phyloP scores from a whole-genome alignment of 2,797 vertebrate genomes.

The Pipistrellus pipistrellus region DNA sequence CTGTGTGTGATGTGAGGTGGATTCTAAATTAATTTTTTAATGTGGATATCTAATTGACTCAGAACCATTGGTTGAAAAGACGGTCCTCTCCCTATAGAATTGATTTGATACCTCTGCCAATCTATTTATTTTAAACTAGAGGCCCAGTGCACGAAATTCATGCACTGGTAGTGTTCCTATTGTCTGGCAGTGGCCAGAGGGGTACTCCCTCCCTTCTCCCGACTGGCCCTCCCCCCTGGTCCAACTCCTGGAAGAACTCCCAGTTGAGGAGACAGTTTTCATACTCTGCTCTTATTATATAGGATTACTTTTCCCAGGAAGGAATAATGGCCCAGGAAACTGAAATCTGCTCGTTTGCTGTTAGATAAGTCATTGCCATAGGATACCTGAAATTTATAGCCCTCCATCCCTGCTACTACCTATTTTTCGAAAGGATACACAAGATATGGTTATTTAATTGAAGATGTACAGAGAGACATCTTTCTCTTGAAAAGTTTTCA shows the following conservation, averaged over 20 bases:
- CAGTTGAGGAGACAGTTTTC: too few relatives aligned
- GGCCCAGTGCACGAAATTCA: too few relatives aligned
- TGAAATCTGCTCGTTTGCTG: background rate
- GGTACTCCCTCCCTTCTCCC: too few relatives aligned
- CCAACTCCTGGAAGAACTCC: too few relatives aligned
- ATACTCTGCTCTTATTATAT: too few relatives aligned
- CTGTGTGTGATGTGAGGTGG: background rate
- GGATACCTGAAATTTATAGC: background rate
- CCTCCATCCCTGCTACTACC: background rate
- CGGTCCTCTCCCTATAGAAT: background rate
- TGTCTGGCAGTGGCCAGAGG: too few relatives aligned
- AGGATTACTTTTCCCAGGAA: background rate
- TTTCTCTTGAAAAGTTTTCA: background rate
- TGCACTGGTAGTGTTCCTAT: too few relatives aligned
- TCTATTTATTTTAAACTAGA: slow-evolving; percentile 4
- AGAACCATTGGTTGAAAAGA: slow-evolving; percentile 13
- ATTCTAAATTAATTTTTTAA: slow-evolving; percentile 12
- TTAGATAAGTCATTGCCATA: background rate
- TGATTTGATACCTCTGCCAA: background rate
- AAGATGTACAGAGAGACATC: background rate
- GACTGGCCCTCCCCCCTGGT: too few relatives aligned
- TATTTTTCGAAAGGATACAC: background rate
- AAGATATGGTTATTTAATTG: background rate
- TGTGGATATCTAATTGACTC: background rate
- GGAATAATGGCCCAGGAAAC: background rate